A percentile compares a stretch with the other conserved stretches of the same genome.
Conservation (phyloP, 2,888 invertebrate species). For the Drosophila putrida region DNA sequence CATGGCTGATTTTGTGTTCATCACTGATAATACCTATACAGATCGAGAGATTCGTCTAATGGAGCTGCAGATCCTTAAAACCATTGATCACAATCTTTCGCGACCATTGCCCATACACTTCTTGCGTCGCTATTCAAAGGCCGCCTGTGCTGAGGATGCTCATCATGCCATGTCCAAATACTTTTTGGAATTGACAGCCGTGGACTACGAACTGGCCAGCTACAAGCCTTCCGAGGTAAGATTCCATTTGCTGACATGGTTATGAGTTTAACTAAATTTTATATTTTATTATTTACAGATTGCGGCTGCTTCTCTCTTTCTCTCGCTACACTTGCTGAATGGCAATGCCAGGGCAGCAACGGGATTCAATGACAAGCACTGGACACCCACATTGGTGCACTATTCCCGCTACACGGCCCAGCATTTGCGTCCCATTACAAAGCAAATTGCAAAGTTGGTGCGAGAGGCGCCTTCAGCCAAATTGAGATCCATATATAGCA, state of each 20-base stretch:
- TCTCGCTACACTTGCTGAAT: conserved; percentile 83
- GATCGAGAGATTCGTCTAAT: conserved; percentile 92
- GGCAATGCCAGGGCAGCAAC: conserved; percentile 68
- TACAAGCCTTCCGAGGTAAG: conserved; percentile 94
- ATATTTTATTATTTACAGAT: conserved; percentile 64
- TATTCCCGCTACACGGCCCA: conserved; percentile 91
- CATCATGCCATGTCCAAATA: conserved; percentile 95
- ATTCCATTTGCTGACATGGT: not conserved
- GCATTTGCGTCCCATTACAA: conserved; percentile 89
- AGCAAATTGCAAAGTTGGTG: conserved; percentile 90
- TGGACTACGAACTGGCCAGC: conserved; percentile 92
- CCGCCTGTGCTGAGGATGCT: conserved; percentile 87
- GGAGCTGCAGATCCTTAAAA: conserved; percentile 92
- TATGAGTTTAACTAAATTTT: no score
- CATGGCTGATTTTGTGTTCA: conserved; percentile 94
- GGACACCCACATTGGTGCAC: conserved; percentile 91
- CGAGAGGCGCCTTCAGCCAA: conserved; percentile 90
- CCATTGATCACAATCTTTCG: conserved; percentile 92
- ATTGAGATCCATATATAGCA: conserved; percentile 89
- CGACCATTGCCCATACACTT: conserved; percentile 96
- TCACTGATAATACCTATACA: conserved; percentile 95
- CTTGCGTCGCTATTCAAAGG: conserved; percentile 91
- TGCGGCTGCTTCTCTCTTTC: conserved; percentile 83
- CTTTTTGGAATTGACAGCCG: conserved; percentile 93
- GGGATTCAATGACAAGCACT: conserved; percentile 86